phyloP scores from a whole-genome alignment of 2,888 invertebrate genomes.

The Liposcelis brunnea region DNA sequence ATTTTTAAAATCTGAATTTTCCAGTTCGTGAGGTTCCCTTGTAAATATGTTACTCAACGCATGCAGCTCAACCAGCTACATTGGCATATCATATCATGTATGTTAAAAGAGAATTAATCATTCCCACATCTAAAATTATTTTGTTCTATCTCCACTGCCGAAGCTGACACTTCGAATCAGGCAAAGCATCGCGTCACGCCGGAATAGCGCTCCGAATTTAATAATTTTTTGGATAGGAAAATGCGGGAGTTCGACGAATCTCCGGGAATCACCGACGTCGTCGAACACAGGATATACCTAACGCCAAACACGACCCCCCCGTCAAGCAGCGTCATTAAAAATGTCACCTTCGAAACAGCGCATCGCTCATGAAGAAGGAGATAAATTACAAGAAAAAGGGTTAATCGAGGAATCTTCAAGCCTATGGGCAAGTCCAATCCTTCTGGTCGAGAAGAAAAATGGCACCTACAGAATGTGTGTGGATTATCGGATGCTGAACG shows the following conservation, averaged over 20 bases:
- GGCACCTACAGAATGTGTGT: conserved; percentile 15
- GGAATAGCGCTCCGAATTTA: not conserved
- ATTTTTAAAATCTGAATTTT: too few species aligned
- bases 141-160: too few species aligned
- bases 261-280: not conserved
- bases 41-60: too few species aligned
- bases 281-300: not conserved
- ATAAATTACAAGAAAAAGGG: conserved; percentile 8
- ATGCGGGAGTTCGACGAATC: not conserved
- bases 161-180: too few species aligned
- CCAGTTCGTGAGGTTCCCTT: too few species aligned
- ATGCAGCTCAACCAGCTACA: too few species aligned
- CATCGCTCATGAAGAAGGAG: not conserved
- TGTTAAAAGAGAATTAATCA: too few species aligned
- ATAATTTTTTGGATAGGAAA: not conserved
- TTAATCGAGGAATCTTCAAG: conserved; percentile 16
- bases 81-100: too few species aligned
- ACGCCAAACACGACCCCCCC: not conserved
- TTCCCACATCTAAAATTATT: too few species aligned
- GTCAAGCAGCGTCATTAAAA: not conserved
- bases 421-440: conserved; percentile 21
- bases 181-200: not conserved
- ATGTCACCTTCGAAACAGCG: not conserved
- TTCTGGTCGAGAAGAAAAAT: conserved; percentile 21
- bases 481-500: conserved; percentile 18